A percentile compares a stretch with the other conserved stretches of the same genome.
Conservation (phyloP, 2,888 invertebrate species). For the Tachina fera region DNA sequence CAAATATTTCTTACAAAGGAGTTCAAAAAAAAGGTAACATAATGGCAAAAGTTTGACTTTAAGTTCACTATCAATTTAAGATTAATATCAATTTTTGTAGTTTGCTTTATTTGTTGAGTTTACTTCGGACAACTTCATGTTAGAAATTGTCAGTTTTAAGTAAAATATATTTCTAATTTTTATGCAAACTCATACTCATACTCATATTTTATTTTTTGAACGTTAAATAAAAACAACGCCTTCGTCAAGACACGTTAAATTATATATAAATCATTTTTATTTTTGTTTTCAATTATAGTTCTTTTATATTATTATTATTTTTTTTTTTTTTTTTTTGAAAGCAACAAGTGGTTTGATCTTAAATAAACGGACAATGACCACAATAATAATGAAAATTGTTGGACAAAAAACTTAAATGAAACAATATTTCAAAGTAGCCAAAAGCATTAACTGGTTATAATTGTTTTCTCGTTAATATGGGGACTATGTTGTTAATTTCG, state of each 20-base stretch:
- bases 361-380: slow-evolving; percentile 57
- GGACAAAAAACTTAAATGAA: slow-evolving; percentile 19
- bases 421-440: slow-evolving; percentile 54
- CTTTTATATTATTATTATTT: background rate
- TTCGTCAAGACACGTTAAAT: slow-evolving; percentile 57
- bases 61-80: slow-evolving; percentile 67
- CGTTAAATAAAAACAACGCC: slow-evolving; percentile 64
- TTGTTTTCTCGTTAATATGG: slow-evolving; percentile 41
- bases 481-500: slow-evolving; percentile 50
- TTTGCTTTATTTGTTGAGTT: slow-evolving; percentile 18
- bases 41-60: slow-evolving; percentile 58
- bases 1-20: slow-evolving; percentile 12
- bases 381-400: slow-evolving; percentile 39
- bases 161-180: slow-evolving; percentile 22
- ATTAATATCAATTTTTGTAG: slow-evolving; percentile 57
- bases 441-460: background rate
- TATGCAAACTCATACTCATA: slow-evolving; percentile 34
- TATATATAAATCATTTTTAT: background rate
- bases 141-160: slow-evolving; percentile 10
- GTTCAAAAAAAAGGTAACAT: slow-evolving; percentile 3
- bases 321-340: slow-evolving; percentile 1
- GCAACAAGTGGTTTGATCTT: slow-evolving; percentile 37
- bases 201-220: slow-evolving; percentile 13
- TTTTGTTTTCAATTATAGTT: background rate
- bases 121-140: slow-evolving; percentile 35